Base-by-base conservation (phyloP, 1,140 invertebrate genomes). In the Neoseiulus cucumeris region DNA sequence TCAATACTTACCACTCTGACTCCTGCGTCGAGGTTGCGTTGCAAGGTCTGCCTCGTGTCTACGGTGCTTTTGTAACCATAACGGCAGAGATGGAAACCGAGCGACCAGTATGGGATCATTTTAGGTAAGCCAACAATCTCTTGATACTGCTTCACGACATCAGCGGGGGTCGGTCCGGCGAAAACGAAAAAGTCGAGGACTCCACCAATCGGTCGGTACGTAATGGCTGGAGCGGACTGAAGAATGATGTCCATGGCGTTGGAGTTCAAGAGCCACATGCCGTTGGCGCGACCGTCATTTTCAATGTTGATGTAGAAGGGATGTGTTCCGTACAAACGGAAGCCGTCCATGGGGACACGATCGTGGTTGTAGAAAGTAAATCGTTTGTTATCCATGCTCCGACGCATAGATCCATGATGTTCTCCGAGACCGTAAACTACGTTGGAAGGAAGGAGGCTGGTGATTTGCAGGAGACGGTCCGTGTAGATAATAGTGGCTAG, bases 191-290 rank as follows among this genome's bases (percentile, higher is more conserved):
- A 82, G 74, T 87, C 82, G 9, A 89, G 79, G 14, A 86, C 77
- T 2, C 87, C 87, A 2, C 87, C 87, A 59, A 87, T 83, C 0
- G 83, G 76, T 67, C 86, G 75, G 71, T 84, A 89, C 0, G 86
- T 87, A 42, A 89, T 79, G 0, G 82, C 84, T 6, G 86, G 86
- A 1, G 81, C 80, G n/a, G 86, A 85, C 72, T 87, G 84, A 0
- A 88, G 73, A 41, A 87, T 81, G 28, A 89, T 77, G 72, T 90
- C 85, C 84, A 89, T 87, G 64, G 85, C 85, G 76, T 89, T 87
- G 68, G 85, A 86, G 68, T 88, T 89, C 25, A 86, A 75, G 20
- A 89, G 79, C 39, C 87, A 78, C 4, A 87, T 82, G 42, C 87
- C 87, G 73, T 85, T 81, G 70, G 79, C 18, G 22, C 59, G 17